Conservation (phyloP, 2,113 vertebrate species). For the Zosterops hypoxanthus region DNA sequence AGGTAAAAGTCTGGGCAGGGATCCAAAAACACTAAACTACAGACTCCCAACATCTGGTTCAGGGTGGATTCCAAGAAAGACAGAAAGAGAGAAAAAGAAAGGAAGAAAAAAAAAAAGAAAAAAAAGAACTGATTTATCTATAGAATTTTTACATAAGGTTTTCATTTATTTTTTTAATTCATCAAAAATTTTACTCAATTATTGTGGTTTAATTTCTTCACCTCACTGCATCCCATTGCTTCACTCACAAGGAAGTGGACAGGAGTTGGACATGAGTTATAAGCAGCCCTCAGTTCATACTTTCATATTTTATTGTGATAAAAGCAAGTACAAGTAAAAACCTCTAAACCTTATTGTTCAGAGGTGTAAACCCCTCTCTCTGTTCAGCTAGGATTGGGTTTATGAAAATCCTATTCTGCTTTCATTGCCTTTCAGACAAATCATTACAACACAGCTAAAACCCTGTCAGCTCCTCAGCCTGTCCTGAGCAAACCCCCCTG, state of each 20-base stretch:
- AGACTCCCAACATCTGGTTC: constrained; percentile 91
- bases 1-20: constrained; percentile 86
- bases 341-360: not conserved
- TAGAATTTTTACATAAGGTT: constrained; percentile 48
- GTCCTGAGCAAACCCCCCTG: not conserved
- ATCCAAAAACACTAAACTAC: constrained; percentile 87
- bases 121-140: constrained; percentile 35
- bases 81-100: constrained; percentile 76
- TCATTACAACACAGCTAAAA: not conserved
- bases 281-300: not conserved
- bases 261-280: not conserved
- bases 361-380: not conserved
- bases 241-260: not conserved
- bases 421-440: not conserved
- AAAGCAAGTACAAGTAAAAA: not conserved
- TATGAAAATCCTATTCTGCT: not conserved
- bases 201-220: constrained; percentile 14
- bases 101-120: not conserved
- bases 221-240: not conserved
- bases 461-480: not conserved
- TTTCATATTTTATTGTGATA: constrained; percentile 5
- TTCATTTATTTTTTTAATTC: constrained; percentile 40
- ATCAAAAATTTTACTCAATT: constrained; percentile 10
- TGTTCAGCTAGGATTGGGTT: not conserved
- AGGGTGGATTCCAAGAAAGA: constrained; percentile 83